These are phyloP conservation scores for Gymnocheta viridis DNA, from an alignment of 2,888 invertebrate species.

Conservation along the genomic window DNA sequence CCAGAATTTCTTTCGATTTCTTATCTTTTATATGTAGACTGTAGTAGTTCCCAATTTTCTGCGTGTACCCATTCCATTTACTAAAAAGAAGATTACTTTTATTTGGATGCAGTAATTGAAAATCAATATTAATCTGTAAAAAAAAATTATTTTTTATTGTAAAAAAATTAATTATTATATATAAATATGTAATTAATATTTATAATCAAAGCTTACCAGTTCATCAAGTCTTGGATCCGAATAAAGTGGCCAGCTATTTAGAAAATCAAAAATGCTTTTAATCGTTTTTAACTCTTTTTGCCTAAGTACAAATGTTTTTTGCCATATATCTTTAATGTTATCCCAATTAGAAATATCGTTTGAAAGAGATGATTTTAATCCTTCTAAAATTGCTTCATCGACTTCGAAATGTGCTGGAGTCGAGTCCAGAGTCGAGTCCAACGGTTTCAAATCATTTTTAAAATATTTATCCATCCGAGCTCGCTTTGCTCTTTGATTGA, in stretches of 20 bases:
- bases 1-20: conserved; percentile 31
- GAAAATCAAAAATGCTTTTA: conserved; percentile 44
- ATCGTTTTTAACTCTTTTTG: conserved; percentile 55
- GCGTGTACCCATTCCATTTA: conserved; percentile 49
- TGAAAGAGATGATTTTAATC: conserved; percentile 30
- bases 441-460: conserved; percentile 5
- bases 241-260: conserved; percentile 54
- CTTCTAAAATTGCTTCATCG: conserved; percentile 4
- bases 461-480: background rate
- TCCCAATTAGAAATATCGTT: conserved; percentile 53
- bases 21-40: conserved; percentile 35
- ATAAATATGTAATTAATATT: no score
- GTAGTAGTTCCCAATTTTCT: conserved; percentile 39
- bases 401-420: no score
- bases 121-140: conserved; percentile 46
- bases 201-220: conserved; percentile 41
- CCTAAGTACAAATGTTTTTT: conserved; percentile 38
- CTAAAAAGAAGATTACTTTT: conserved; percentile 44
- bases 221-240: conserved; percentile 31
- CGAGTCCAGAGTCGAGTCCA: background rate
- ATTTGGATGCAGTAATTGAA: conserved; percentile 24
- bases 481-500: conserved; percentile 45
- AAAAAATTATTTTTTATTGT: background rate
- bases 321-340: conserved; percentile 52
- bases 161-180: no score